phyloP scores from a whole-genome alignment of 2,888 invertebrate genomes.

The Sussaba pulchella region DNA sequence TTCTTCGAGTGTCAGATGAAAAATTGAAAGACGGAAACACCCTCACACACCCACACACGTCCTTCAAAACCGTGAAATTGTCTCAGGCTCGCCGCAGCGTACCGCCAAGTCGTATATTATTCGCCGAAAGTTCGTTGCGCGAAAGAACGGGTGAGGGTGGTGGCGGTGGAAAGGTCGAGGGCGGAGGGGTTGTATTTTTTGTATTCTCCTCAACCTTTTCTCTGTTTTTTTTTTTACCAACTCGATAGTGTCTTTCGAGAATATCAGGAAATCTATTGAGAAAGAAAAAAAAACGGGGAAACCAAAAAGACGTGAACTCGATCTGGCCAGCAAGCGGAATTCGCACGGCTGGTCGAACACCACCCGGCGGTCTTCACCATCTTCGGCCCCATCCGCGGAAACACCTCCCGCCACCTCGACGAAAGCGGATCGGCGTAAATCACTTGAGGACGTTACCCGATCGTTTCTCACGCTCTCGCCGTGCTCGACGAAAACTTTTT shows the following conservation, averaged over 20 bases:
- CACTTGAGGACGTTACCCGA: slow-evolving; percentile 66
- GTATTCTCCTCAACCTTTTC: background rate
- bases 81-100: background rate
- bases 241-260: slow-evolving; percentile 59
- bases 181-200: background rate
- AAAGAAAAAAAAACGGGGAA: background rate
- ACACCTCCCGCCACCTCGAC: slow-evolving; percentile 37
- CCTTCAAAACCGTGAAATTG: too few relatives aligned
- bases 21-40: too few relatives aligned
- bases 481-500: slow-evolving; percentile 57
- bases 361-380: slow-evolving; percentile 40
- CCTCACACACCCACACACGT: too few relatives aligned
- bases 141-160: background rate
- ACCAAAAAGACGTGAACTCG: slow-evolving; percentile 33
- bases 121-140: slow-evolving; percentile 28
- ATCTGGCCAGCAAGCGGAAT: slow-evolving; percentile 59
- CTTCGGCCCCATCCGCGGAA: slow-evolving; percentile 11
- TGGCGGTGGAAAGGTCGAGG: background rate
- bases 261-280: slow-evolving; percentile 35
- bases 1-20: slow-evolving; percentile 21
- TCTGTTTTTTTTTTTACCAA: slow-evolving; percentile 16
- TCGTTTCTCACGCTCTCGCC: slow-evolving; percentile 66
- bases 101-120: slow-evolving; percentile 41
- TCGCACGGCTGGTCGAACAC: slow-evolving; percentile 63
- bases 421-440: slow-evolving; percentile 68